Percentiles rank a stretch among this genome's conserved stretches.
phyloP scores from a whole-genome alignment of 2,888 invertebrate genomes.

The Hypolimnas misippus region DNA sequence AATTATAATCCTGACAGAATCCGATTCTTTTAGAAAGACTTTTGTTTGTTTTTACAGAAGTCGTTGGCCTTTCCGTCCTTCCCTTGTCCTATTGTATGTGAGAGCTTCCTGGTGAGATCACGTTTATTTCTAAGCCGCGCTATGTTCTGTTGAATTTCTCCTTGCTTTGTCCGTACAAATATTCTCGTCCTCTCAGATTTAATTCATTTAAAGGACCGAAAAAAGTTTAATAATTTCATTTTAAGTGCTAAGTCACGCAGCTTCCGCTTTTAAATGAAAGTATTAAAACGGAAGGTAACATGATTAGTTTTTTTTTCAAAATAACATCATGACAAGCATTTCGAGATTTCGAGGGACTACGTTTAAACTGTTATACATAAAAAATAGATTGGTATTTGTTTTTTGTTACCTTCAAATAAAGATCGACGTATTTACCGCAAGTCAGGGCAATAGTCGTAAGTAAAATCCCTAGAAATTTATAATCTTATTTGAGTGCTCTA shows the following conservation, averaged over 20 bases:
- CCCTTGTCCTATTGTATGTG: constrained; percentile 60
- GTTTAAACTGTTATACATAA: constrained; percentile 9
- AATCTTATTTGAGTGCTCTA: constrained; percentile 42
- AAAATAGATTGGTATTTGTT: background rate
- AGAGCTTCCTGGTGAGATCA: constrained; percentile 71
- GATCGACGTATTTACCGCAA: background rate
- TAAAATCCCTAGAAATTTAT: constrained; percentile 15
- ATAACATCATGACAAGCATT: constrained; percentile 16
- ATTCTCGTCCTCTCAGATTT: constrained; percentile 56
- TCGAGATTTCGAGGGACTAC: constrained; percentile 1
- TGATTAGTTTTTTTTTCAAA: constrained; percentile 27
- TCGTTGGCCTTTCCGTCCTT: constrained; percentile 64
- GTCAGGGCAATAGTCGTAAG: constrained; percentile 2
- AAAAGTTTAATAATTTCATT: constrained; percentile 66
- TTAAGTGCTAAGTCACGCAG: constrained; percentile 76
- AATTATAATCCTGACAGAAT: constrained; percentile 17
- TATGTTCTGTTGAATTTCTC: constrained; percentile 51
- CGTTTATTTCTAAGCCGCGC: constrained; percentile 63
- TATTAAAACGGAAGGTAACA: constrained; percentile 52
- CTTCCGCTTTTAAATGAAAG: constrained; percentile 79
- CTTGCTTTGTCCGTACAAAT: constrained; percentile 60
- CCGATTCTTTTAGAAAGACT: constrained; percentile 43
- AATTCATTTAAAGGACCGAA: constrained; percentile 63
- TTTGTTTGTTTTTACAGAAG: constrained; percentile 59
- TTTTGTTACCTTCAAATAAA: background rate